These are phyloP conservation scores for Coleophora flavipennella DNA, from an alignment of 2,888 invertebrate species.

Conservation along the genomic window DNA sequence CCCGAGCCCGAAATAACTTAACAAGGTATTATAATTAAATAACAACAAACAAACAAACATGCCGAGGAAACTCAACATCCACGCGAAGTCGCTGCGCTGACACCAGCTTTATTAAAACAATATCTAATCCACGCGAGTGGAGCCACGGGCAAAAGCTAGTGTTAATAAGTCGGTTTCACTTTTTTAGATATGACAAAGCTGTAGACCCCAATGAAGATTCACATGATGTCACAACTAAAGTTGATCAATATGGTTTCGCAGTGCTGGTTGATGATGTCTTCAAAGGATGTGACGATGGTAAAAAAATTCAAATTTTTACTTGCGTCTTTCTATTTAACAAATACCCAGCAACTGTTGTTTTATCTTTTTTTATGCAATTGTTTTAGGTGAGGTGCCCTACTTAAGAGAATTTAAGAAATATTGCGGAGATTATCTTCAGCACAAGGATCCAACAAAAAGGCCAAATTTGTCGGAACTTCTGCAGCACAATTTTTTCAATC, in stretches of 20 bases:
- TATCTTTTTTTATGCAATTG: neutral
- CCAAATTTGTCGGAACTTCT: slow-evolving; percentile 78
- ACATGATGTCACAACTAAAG: slow-evolving; percentile 67
- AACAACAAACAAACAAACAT: too few species aligned
- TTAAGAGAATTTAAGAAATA: slow-evolving; percentile 79
- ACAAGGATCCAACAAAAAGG: slow-evolving; percentile 75
- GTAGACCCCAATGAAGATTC: slow-evolving; percentile 80
- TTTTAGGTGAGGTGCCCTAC: slow-evolving; percentile 77
- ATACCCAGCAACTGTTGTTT: too few species aligned
- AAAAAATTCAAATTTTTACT: too few species aligned
- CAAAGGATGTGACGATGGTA: slow-evolving; percentile 71
- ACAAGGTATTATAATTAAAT: too few species aligned
- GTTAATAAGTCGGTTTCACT: too few species aligned
- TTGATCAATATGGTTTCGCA: slow-evolving; percentile 86
- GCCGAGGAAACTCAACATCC: too few species aligned
- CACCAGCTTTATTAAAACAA: too few species aligned
- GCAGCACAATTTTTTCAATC: slow-evolving; percentile 84
- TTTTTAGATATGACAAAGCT: slow-evolving; percentile 77
- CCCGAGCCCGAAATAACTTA: too few species aligned
- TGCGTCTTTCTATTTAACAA: neutral
- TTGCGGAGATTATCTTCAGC: slow-evolving; percentile 79
- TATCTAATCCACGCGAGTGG: too few species aligned
- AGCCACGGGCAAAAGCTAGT: too few species aligned
- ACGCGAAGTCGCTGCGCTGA: too few species aligned
- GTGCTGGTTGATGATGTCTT: slow-evolving; percentile 83